phyloP scores from a whole-genome alignment of 1,140 invertebrate genomes.

The Aphelinus atriplicis region DNA sequence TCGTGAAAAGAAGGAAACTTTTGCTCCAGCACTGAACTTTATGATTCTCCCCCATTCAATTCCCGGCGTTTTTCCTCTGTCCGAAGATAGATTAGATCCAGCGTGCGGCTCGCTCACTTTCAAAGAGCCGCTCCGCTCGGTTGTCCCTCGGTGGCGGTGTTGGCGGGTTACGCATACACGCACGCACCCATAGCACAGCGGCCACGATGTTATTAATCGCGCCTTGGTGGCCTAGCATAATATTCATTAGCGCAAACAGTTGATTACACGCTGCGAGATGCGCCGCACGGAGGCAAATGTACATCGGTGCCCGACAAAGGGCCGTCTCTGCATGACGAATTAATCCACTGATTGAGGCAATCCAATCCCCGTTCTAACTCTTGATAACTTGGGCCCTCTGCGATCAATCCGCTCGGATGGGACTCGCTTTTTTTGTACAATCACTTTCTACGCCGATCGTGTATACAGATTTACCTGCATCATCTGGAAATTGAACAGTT shows the following conservation, averaged over 20 bases:
- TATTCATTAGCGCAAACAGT: conserved; percentile 24
- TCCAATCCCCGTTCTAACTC: neutral
- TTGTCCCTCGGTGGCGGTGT: neutral
- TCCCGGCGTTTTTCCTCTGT: conserved; percentile 14
- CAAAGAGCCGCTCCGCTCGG: conserved; percentile 16
- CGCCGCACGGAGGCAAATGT: neutral
- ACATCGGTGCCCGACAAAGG: conserved; percentile 8
- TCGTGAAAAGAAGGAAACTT: neutral
- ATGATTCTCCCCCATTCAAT: conserved; percentile 20
- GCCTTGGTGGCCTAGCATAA: neutral
- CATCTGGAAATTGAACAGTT: too few species aligned
- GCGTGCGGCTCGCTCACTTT: neutral
- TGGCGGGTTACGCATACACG: conserved; percentile 22
- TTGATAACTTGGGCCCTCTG: too few species aligned
- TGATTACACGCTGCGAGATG: conserved; percentile 3
- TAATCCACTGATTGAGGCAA: conserved; percentile 25
- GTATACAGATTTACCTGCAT: too few species aligned
- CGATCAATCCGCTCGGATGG: too few species aligned
- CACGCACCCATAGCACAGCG: neutral
- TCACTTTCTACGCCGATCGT: too few species aligned
- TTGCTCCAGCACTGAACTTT: neutral
- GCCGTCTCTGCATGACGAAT: conserved; percentile 6
- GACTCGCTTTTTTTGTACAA: too few species aligned
- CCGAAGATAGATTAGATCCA: conserved; percentile 19
- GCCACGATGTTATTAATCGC: conserved; percentile 22